Evolutionary conservation across 2,113 vertebrate genomes (phyloP).

Genomic region (Tachuris rubrigastra): DNA sequence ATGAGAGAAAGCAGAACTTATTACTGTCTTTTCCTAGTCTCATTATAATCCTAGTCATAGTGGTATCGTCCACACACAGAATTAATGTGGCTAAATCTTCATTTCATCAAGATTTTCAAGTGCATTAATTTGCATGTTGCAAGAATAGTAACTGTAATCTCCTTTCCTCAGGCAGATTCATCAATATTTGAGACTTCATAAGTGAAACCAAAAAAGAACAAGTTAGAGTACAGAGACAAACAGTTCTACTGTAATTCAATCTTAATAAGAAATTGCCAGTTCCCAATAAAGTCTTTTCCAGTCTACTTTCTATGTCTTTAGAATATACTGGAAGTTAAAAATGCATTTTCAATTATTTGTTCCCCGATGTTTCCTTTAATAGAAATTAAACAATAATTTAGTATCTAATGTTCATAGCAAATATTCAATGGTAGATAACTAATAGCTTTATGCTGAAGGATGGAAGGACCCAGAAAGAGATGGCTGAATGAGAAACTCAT

Average conservation of each 20-base stretch:
- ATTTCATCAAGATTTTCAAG: slow-evolving; percentile 36
- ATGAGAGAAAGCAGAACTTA: background rate
- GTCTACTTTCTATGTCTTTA: background rate
- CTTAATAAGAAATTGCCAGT: background rate
- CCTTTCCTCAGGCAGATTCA: slow-evolving; percentile 2
- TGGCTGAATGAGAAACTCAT: background rate
- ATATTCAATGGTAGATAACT: background rate
- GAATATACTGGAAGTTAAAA: background rate
- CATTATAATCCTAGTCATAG: background rate
- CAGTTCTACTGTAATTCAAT: background rate
- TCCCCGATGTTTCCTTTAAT: background rate
- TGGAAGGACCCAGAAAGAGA: background rate
- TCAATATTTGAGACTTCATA: slow-evolving; percentile 26
- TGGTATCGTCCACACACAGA: background rate
- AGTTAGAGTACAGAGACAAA: background rate
- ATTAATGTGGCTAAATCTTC: slow-evolving; percentile 9
- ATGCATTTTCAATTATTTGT: background rate
- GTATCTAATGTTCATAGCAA: background rate
- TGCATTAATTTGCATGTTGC: slow-evolving; percentile 14
- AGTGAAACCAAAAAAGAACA: background rate
- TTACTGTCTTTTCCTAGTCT: background rate
- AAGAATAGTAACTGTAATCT: slow-evolving; percentile 45
- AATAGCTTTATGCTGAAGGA: background rate
- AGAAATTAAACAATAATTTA: slow-evolving; percentile 10
- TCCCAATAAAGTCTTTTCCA: background rate